A percentile compares a stretch with the other conserved stretches of the same genome.
Evolutionary conservation across 2,113 vertebrate species (phyloP).

Genomic region (Microcebus lehilahytsara): DNA sequence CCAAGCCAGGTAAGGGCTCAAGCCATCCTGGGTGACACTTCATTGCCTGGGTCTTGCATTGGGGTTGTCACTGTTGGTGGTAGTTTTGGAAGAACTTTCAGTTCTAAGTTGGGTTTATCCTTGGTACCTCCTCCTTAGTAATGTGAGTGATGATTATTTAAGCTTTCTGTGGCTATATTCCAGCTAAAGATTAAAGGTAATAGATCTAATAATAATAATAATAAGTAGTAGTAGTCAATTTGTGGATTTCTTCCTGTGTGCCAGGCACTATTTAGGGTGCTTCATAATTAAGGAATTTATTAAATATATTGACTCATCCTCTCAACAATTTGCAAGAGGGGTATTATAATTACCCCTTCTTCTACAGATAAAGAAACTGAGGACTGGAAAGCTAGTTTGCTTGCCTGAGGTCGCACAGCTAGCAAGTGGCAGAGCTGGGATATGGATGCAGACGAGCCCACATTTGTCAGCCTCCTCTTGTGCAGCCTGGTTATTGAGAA

Average conservation of each 20-base stretch:
- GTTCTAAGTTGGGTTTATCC: background rate
- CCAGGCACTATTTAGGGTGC: background rate
- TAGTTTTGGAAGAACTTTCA: background rate
- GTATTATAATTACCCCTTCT: background rate
- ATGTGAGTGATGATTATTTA: background rate
- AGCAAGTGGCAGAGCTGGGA: background rate
- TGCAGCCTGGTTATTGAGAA: background rate
- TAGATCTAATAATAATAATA: background rate
- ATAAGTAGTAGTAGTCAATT: background rate
- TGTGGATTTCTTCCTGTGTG: background rate
- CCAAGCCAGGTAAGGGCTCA: constrained; percentile 91
- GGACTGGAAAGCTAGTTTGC: background rate
- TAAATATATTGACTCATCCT: background rate
- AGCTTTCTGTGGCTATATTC: background rate
- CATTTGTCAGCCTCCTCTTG: background rate
- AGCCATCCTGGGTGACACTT: background rate
- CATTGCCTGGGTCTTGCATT: background rate
- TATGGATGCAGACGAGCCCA: rapidly evolving
- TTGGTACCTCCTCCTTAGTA: background rate
- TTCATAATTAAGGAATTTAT: background rate
- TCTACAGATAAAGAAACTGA: background rate
- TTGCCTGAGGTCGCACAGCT: background rate
- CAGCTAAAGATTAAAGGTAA: background rate
- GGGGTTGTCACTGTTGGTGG: background rate
- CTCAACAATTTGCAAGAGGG: background rate